Conservation (phyloP, 2,888 invertebrate species). For the Stomorhina lunata region DNA sequence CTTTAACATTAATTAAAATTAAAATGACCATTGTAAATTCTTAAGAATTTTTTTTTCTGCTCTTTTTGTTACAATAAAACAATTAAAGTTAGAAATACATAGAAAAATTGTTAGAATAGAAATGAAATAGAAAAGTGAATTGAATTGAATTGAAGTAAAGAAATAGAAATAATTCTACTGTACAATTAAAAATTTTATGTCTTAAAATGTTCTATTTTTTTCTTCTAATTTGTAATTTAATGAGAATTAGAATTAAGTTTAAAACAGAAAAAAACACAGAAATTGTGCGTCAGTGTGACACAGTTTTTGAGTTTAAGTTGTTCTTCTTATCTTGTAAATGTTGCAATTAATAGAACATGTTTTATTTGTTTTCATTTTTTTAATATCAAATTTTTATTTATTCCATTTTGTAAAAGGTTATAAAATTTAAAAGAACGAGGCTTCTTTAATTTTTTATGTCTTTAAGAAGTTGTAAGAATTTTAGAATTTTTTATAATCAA, state of each 20-base stretch:
- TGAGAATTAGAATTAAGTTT: constrained; percentile 35
- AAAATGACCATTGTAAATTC: constrained; percentile 54
- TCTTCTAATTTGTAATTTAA: not conserved
- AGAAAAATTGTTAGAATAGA: no score
- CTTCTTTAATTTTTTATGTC: no score
- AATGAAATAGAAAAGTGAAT: constrained; percentile 9
- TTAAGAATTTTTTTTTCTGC: constrained; percentile 62
- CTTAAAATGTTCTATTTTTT: not conserved
- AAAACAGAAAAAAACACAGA: no score
- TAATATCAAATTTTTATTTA: no score
- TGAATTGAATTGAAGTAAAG: constrained; percentile 32
- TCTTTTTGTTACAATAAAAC: no score
- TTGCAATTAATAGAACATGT: constrained; percentile 53
- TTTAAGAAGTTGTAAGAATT: no score
- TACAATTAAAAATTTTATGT: constrained; percentile 21
- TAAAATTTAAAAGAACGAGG: no score
- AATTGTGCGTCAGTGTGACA: constrained; percentile 38
- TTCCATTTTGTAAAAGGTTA: no score
- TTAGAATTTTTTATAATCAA: no score
- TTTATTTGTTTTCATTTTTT: not conserved
- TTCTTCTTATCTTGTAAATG: constrained; percentile 61
- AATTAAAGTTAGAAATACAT: constrained; percentile 55
- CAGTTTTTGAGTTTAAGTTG: constrained; percentile 44
- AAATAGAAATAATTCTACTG: constrained; percentile 14
- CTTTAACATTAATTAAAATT: constrained; percentile 60